A percentile compares a stretch with the other conserved stretches of the same genome.
phyloP scores from a whole-genome alignment of 2,797 vertebrate genomes.

The Acridotheres tristis region DNA sequence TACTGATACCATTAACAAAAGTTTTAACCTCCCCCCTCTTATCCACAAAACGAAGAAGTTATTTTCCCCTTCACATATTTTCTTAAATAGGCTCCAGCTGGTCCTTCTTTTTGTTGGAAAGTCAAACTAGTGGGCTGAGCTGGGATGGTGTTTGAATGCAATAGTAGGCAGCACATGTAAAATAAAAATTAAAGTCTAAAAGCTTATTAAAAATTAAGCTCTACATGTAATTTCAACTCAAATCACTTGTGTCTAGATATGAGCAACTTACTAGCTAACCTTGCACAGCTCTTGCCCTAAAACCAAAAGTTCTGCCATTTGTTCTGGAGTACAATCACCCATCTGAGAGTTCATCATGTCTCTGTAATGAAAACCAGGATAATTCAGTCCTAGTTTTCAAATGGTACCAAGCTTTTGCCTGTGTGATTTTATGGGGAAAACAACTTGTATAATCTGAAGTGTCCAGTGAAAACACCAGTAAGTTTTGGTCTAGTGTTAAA shows the following conservation, averaged over 20 bases:
- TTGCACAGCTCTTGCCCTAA: not conserved
- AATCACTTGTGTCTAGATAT: not conserved
- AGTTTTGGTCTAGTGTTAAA: not conserved
- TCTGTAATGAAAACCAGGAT: not conserved
- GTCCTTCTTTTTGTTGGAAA: not conserved
- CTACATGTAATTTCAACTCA: not conserved
- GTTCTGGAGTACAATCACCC: not conserved
- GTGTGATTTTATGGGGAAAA: not conserved
- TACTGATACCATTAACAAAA: slow-evolving; percentile 34
- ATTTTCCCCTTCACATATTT: not conserved
- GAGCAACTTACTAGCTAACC: not conserved
- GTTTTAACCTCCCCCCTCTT: not conserved
- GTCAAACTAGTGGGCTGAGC: not conserved
- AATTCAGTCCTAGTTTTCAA: not conserved
- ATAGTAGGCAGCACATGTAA: not conserved
- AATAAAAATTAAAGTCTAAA: not conserved
- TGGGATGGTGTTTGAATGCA: not conserved
- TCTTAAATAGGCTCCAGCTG: not conserved
- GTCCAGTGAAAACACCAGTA: not conserved
- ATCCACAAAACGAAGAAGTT: not conserved
- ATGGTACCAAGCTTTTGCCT: not conserved
- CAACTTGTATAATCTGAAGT: not conserved
- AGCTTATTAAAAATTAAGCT: not conserved
- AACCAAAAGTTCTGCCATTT: not conserved
- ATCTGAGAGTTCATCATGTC: not conserved